Percentiles rank a stretch among this genome's conserved stretches.
These are phyloP conservation scores for Halocynthia roretzi DNA, from an alignment of 23 tunicate species.

Conservation along the genomic window DNA sequence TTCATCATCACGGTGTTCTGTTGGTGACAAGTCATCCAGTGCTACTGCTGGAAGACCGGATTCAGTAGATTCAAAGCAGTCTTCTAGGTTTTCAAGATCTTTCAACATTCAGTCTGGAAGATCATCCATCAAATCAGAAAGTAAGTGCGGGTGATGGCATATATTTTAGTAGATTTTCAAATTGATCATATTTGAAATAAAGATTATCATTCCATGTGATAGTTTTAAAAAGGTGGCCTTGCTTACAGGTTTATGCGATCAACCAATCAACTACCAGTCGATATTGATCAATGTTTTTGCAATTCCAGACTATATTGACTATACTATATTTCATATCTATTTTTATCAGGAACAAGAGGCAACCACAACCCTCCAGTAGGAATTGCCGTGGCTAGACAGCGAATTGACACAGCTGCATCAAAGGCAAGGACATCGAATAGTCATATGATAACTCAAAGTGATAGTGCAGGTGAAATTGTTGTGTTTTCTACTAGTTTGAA, in stretches of 20 bases:
- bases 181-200: too few relatives aligned
- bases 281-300: background rate
- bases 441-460: background rate
- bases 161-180: background rate
- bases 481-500: background rate
- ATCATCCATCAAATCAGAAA: constrained; percentile 21
- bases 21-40: background rate
- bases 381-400: constrained; percentile 22
- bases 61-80: constrained; percentile 1
- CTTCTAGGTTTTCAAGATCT: background rate
- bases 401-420: background rate
- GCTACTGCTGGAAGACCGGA: background rate
- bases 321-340: too few relatives aligned
- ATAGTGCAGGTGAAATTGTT: background rate
- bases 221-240: background rate
- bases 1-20: background rate
- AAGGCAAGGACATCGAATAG: background rate
- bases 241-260: background rate
- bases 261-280: too few relatives aligned
- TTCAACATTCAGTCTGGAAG: constrained; percentile 4
- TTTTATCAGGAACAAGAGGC: constrained; percentile 9
- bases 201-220: too few relatives aligned
- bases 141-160: background rate
- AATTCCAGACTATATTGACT: too few relatives aligned
- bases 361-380: constrained; percentile 24